Evolutionary conservation across 2,888 invertebrate species (phyloP), one percentile per base, ranked within the genome.

Genomic region (Xanthostigma xanthostigma): DNA sequence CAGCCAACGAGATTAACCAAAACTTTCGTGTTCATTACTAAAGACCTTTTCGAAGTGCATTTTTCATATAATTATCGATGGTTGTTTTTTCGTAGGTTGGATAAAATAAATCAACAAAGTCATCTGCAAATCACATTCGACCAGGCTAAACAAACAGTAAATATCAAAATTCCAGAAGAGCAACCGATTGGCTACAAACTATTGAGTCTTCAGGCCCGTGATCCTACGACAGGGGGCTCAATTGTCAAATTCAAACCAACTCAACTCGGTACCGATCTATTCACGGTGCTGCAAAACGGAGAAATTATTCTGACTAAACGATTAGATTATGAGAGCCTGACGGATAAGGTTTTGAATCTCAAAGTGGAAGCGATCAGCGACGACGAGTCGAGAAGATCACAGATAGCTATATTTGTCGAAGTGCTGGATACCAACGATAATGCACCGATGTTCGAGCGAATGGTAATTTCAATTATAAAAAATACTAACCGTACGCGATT

Each of bases 341-440:
- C 71, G 2, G 71, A 71, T 44, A 76, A 78, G 53, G 76, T 78
- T 61, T 61, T 71, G 41, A 71, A 71, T 9, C 64, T 78, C 12
- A 74, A 74, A 36, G 74, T 78, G 0, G 73, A 74, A 56, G 78
- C 76, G 1, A 72, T 68, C 0, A 71, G 70, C 51, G 69, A 68
- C 50, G 72, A 71, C 54, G 70, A 69, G 2, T 70, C 64, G 53
- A 75, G 78, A 51, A 75, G 75, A 59, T 79, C 79, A 40, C 73
- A 76, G 46, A 83, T 84, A 0, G 78, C 77, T 52, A 73, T 88
- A 1, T 73, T 77, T 40, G 75, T 87, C 27, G 76, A 78, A 53
- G 78, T 89, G 1, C 71, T 78, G 45, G 87, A 89, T 60, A 72
- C 82, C 1, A 89, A 89, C 59, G 89, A 89, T 58, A 85, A 89